Base-by-base conservation (phyloP, 1,140 invertebrate species). In the Ridgeia piscesae region DNA sequence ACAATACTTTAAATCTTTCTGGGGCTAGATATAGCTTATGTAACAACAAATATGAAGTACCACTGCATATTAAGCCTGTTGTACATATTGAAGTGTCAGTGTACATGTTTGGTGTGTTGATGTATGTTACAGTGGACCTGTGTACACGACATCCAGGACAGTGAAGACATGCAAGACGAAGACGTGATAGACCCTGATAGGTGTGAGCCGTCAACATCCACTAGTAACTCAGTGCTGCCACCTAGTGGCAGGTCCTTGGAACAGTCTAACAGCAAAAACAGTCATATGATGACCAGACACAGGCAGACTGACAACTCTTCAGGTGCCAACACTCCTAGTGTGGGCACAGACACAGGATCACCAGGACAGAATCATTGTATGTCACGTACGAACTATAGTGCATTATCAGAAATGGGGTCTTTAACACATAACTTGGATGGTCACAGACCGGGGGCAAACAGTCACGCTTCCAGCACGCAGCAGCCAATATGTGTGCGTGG, bases 101-200 rank as follows among this genome's bases (percentile, higher is more conserved):
- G 11, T 77, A 77, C 58, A 77, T 1, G 58, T 27, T 77, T 77
- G 58, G 27, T 77, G 27, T 77, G 58, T 77, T 77, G 14, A 77
- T 31, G 27, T 77, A 77, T 21, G 27, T 77, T 35, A 50, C 33
- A 98, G 97, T 99, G 98, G 98, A 98, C 98, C 2, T 98, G 98
- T 95, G 97, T 99, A 34, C 98, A 99, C 96, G 98, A 99, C 95
- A 98, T 99, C 92, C 98, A 98, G 96, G 77, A 90, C 11, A 77
- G 58, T 77, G 17, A 77, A 77, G 58, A 77, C 27, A 9, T 77
- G 58, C 17, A 31, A 77, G 58, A 77, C 27, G 17, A 21, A 21
- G 58, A 77, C 58, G 11, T 21, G 58, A 77, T 31, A 31, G 27
- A 27, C 58, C 27, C 6, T 21, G 58, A 77, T 21, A 2, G 14